Conservation (phyloP, 2,113 vertebrate genomes). For the Aptenodytes patagonicus region DNA sequence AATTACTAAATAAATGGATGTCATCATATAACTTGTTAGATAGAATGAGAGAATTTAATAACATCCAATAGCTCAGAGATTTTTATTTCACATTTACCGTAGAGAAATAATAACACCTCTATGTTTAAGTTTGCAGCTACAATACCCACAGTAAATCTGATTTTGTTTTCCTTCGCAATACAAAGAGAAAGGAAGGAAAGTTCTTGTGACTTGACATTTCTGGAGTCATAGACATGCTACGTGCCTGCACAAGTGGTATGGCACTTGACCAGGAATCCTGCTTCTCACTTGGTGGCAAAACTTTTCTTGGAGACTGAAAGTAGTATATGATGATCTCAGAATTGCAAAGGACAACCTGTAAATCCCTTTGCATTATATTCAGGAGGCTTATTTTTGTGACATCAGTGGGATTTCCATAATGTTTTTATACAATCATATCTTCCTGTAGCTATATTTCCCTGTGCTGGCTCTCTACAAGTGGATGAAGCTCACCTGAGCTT, state of each 20-base stretch:
- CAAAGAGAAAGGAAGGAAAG: background rate
- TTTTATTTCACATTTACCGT: background rate
- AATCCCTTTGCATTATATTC: background rate
- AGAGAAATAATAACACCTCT: background rate
- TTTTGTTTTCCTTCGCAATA: background rate
- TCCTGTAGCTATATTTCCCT: background rate
- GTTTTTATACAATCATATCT: background rate
- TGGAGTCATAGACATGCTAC: background rate
- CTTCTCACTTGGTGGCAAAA: background rate
- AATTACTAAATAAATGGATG: background rate
- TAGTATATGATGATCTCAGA: background rate
- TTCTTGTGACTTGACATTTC: background rate
- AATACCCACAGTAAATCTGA: background rate
- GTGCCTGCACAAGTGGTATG: background rate
- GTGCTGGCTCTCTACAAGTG: background rate
- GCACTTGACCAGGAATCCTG: background rate
- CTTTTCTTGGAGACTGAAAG: background rate
- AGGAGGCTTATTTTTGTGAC: background rate
- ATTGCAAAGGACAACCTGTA: background rate
- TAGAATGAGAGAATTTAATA: background rate
- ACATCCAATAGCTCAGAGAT: background rate
- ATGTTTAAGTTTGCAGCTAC: background rate
- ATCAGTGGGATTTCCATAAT: background rate
- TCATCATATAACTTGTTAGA: background rate
- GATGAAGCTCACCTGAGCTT: background rate